Evolutionary conservation across 2,888 invertebrate species (phyloP), one percentile per base, ranked within the genome.

Genomic region (Strigamia crassipes): DNA sequence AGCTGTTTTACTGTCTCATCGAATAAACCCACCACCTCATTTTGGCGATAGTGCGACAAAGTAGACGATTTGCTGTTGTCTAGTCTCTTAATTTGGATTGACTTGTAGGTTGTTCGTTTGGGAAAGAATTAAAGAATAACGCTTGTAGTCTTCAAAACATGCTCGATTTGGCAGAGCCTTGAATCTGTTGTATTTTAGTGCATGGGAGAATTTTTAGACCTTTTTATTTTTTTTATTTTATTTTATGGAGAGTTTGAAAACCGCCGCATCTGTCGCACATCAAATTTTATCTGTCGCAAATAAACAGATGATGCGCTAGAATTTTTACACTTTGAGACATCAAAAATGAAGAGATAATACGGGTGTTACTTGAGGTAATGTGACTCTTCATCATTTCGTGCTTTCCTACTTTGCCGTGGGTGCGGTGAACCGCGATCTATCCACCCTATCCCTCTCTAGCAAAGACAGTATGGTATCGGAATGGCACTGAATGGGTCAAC

Each of bases 401-500:
- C 61, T 61, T 61, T 61, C 21, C 61, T 61, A 23, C 21, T 61
- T 61, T 61, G 1, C 18, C 61, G 18, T 61, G 61, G 61, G 61
- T 61, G 61, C 21, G 61, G 61, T 61, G 61, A 61, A 61, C 61
- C 61, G 61, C 61, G 61, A 21, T 21, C 3, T 61, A 61, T 18
- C 15, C 61, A 23, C 61, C 61, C 61, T 23, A 23, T 23, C 23
- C 61, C 61, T 23, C 23, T 12, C 12, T 21, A 1, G 18, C 46
- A 46, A 46, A 46, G 46, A 23, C 61, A 18, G 18, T 61, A 23
- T 18, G 23, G 12, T 61, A 61, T 61, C 61, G 21, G 18, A 61
- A 61, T 61, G 61, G 61, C 61, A 61, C n/a, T 61, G 61, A 61
- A 61, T 61, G 61, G 61, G 61, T 61, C 61, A 61, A 61, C 61